Percentiles rank a stretch among this genome's conserved stretches.
Conservation (phyloP, 2,888 invertebrate genomes). For the Dryomyza anilis region DNA sequence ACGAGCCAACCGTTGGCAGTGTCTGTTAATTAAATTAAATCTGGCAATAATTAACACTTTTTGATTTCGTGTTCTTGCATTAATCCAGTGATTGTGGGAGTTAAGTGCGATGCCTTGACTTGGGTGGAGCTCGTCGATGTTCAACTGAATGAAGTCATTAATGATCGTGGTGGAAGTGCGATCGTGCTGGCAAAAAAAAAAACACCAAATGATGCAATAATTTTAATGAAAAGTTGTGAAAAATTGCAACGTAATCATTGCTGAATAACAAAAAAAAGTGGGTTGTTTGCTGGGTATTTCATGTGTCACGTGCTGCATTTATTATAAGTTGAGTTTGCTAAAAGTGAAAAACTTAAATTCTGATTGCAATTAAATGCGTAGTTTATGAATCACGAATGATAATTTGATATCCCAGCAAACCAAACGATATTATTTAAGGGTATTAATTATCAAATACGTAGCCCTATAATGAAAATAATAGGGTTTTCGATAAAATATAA, state of each 20-base stretch:
- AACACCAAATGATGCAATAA: constrained; percentile 2
- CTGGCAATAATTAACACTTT: constrained; percentile 13
- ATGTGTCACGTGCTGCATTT: constrained; percentile 19
- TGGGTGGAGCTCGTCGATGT: not conserved
- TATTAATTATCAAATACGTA: too few species aligned
- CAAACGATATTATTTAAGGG: too few species aligned
- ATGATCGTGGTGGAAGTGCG: not conserved
- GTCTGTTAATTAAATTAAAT: constrained; percentile 12
- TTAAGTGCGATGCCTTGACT: not conserved
- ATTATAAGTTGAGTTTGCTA: too few species aligned
- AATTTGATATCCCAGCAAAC: too few species aligned
- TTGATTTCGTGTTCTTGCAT: not conserved
- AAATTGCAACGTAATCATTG: constrained; percentile 1
- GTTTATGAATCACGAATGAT: too few species aligned
- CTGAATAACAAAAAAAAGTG: not conserved
- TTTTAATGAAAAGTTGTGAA: constrained; percentile 7
- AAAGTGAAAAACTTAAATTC: too few species aligned
- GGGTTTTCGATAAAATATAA: too few species aligned
- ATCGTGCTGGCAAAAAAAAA: not conserved
- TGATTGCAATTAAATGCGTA: too few species aligned
- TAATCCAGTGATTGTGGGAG: not conserved
- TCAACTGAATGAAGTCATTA: constrained; percentile 16
- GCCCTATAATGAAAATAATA: too few species aligned
- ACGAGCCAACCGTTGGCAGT: not conserved
- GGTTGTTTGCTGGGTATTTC: not conserved